phyloP scores from a whole-genome alignment of 2,113 vertebrate species.

The Platysteira castanea region DNA sequence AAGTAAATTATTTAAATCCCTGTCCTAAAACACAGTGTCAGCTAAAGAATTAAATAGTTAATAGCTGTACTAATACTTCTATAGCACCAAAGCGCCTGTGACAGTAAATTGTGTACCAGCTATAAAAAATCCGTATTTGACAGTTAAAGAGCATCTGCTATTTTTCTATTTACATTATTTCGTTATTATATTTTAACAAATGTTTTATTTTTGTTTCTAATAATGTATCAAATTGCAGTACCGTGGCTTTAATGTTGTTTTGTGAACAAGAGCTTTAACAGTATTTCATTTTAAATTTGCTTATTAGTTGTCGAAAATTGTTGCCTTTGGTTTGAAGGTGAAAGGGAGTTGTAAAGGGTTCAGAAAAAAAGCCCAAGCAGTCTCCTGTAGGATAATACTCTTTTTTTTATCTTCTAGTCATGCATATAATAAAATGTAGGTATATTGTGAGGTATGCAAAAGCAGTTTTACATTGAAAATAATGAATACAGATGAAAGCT shows the following conservation, averaged over 20 bases:
- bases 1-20: slow-evolving; percentile 33
- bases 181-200: neutral
- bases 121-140: neutral
- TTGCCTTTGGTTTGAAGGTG: neutral
- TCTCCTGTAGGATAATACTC: neutral
- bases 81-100: neutral
- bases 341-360: neutral
- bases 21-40: slow-evolving; percentile 15
- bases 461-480: neutral
- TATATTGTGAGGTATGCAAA: neutral
- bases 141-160: neutral
- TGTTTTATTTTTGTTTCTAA: neutral
- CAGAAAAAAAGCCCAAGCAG: neutral
- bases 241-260: neutral
- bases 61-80: neutral
- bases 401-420: neutral
- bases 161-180: neutral
- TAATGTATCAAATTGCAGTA: neutral
- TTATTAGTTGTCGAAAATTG: neutral
- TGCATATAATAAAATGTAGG: neutral
- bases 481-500: neutral
- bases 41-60: slow-evolving; percentile 58
- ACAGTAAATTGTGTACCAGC: neutral
- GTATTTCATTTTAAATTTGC: neutral
- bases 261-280: neutral